Conservation (phyloP, 2,113 vertebrate genomes). For the Perca flavescens region DNA sequence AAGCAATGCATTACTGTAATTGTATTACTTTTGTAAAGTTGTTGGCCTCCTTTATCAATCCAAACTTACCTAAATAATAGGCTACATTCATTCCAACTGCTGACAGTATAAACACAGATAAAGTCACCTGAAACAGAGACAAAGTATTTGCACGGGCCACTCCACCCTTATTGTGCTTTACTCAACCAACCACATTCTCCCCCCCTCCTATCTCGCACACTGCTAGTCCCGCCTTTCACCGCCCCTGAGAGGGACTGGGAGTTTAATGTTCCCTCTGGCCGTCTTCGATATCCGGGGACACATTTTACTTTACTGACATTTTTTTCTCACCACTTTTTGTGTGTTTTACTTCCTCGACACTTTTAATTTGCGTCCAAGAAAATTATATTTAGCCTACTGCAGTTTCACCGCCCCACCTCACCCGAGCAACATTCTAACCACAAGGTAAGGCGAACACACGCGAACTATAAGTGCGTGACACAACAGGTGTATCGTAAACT, state of each 20-base stretch:
- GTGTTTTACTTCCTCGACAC: not conserved
- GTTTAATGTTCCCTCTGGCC: conserved; percentile 27
- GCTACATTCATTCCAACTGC: not conserved
- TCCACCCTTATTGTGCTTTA: not conserved
- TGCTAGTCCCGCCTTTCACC: conserved; percentile 56
- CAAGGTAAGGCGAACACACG: conserved; percentile 63
- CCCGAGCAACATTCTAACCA: conserved; percentile 13
- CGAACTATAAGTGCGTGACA: not conserved
- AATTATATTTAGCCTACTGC: conserved; percentile 7
- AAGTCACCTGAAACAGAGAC: not conserved
- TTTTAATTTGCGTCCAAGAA: not conserved
- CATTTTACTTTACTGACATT: conserved; percentile 13
- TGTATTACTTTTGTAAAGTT: too few species aligned
- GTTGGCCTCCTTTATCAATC: not conserved
- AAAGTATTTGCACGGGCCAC: conserved; percentile 26
- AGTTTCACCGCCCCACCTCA: not conserved
- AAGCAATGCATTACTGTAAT: too few species aligned
- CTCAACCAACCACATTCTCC: not conserved
- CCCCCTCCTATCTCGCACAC: conserved; percentile 41
- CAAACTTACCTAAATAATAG: not conserved
- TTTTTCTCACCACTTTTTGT: conserved; percentile 7
- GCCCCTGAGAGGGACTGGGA: conserved; percentile 23
- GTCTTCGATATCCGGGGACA: conserved; percentile 40
- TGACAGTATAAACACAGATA: conserved; percentile 27
- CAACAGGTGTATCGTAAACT: conserved; percentile 56